Conservation (phyloP, 1,140 invertebrate genomes). For the Trissolcus basalis region DNA sequence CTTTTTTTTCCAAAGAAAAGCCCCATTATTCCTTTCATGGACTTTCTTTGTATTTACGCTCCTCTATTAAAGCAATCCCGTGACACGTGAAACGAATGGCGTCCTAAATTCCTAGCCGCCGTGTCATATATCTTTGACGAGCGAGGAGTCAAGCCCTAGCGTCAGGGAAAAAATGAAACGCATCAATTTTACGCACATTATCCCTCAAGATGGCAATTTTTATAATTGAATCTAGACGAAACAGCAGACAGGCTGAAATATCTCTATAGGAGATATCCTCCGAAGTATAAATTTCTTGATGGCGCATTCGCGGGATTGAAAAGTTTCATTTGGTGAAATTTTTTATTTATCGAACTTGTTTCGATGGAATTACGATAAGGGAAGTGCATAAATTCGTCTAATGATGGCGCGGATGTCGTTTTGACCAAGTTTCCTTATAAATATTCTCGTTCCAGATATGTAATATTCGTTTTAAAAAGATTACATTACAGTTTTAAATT, state of each 20-base stretch:
- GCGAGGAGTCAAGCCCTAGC: conserved; percentile 29
- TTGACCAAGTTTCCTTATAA: neutral
- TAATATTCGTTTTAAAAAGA: conserved; percentile 28
- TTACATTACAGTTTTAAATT: conserved; percentile 38
- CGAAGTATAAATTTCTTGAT: too few species aligned
- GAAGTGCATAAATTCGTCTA: neutral
- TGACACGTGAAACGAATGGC: conserved; percentile 49
- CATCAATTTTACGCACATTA: conserved; percentile 48
- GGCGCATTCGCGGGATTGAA: neutral
- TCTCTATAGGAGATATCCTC: too few species aligned
- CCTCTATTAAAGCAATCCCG: conserved; percentile 44
- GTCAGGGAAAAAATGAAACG: conserved; percentile 33
- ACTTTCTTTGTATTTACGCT: conserved; percentile 43
- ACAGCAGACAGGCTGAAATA: too few species aligned
- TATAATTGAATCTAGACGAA: conserved; percentile 34
- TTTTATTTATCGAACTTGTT: too few species aligned
- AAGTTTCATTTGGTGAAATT: too few species aligned
- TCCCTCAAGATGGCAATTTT: conserved; percentile 13
- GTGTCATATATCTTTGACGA: conserved; percentile 51
- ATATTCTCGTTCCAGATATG: conserved; percentile 2
- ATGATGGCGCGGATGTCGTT: neutral
- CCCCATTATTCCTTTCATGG: conserved; percentile 43
- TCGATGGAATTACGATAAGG: neutral
- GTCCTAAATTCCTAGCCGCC: conserved; percentile 39
- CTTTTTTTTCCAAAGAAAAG: conserved; percentile 33